Conservation (phyloP, 2,113 vertebrate species). For the Vanacampus margaritifer region DNA sequence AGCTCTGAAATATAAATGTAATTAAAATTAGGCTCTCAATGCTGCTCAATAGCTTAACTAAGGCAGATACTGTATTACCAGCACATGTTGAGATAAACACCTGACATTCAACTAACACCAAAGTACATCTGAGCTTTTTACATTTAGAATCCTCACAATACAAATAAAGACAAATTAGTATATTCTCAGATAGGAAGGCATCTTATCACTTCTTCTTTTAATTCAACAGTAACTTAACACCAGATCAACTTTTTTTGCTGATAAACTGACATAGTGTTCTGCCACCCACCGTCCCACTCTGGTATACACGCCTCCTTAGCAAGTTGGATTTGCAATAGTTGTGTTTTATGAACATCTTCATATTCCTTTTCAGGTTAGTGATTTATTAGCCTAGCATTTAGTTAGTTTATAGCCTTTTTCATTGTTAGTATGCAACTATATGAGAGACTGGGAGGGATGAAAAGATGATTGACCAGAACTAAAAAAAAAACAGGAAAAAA, state of each 20-base stretch:
- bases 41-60: conserved; percentile 39
- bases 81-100: conserved; percentile 1
- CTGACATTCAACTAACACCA: conserved; percentile 11
- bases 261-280: no score
- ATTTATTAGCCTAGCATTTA: no score
- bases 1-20: conserved; percentile 63
- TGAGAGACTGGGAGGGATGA: neutral
- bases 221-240: no score
- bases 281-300: no score
- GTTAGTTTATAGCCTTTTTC: neutral
- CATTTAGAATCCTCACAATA: neutral
- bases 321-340: no score
- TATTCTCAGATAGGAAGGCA: no score
- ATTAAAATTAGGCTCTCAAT: conserved; percentile 58
- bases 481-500: neutral
- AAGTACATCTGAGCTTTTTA: conserved; percentile 3
- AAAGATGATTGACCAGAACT: neutral
- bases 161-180: neutral
- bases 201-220: no score
- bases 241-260: no score
- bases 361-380: no score
- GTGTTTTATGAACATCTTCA: no score
- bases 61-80: neutral
- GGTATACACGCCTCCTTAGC: no score
- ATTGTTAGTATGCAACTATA: conserved; percentile 31